Percentiles rank a stretch among this genome's conserved stretches.
These are phyloP conservation scores for Lochmaea crataegi DNA, from an alignment of 2,888 invertebrate genomes.

Conservation along the genomic window DNA sequence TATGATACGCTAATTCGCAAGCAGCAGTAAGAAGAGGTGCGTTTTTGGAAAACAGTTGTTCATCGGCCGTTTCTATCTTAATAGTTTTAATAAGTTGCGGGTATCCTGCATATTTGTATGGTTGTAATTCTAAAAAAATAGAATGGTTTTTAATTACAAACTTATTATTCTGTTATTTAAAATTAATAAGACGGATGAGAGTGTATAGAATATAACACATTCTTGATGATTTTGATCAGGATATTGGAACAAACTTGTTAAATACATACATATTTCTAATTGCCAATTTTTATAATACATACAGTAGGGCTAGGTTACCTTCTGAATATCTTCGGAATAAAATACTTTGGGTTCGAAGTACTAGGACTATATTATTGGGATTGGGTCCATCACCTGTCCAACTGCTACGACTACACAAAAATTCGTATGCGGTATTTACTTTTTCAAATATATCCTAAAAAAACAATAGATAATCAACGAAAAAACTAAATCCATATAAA, in stretches of 20 bases:
- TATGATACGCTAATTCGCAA: slow-evolving; percentile 94
- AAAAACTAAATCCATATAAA: too few relatives aligned
- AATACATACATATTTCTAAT: too few relatives aligned
- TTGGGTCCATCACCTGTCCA: slow-evolving; percentile 92
- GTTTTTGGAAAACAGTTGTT: slow-evolving; percentile 89
- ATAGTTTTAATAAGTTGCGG: slow-evolving; percentile 97
- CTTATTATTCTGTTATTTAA: too few relatives aligned
- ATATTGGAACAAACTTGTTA: too few relatives aligned
- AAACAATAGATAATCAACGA: background rate
- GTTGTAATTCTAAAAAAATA: slow-evolving; percentile 78
- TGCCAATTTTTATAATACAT: too few relatives aligned
- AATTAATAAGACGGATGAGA: too few relatives aligned
- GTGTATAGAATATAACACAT: too few relatives aligned
- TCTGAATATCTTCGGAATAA: slow-evolving; percentile 91
- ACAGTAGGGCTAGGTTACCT: slow-evolving; percentile 66
- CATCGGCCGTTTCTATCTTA: slow-evolving; percentile 91
- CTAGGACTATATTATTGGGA: slow-evolving; percentile 92
- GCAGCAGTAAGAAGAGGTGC: slow-evolving; percentile 89
- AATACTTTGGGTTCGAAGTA: slow-evolving; percentile 93
- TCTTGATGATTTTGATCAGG: too few relatives aligned
- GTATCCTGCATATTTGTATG: slow-evolving; percentile 99
- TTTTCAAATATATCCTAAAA: slow-evolving; percentile 90
- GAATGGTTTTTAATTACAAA: too few relatives aligned
- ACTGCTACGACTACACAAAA: slow-evolving; percentile 91
- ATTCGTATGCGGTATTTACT: slow-evolving; percentile 98